Percentiles rank a stretch among this genome's conserved stretches.
phyloP scores from a whole-genome alignment of 2,113 vertebrate species.

The Rynchops niger region DNA sequence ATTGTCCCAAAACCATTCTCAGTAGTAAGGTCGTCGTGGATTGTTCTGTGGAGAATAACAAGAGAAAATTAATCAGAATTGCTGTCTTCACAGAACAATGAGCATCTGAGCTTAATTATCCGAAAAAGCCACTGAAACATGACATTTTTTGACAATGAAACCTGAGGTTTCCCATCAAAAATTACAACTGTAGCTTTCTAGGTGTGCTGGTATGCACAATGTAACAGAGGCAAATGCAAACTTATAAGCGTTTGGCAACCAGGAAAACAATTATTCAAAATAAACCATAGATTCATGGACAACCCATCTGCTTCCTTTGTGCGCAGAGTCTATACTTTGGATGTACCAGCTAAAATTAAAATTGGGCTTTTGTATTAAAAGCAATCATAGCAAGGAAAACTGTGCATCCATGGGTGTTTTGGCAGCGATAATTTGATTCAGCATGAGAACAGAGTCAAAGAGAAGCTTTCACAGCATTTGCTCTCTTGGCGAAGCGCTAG shows the following conservation, averaged over 20 bases:
- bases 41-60: conserved; percentile 84
- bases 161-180: not conserved
- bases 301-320: not conserved
- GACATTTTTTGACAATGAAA: not conserved
- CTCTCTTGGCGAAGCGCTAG: not conserved
- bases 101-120: not conserved
- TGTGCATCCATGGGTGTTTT: rapidly evolving
- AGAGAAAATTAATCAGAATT: not conserved
- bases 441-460: not conserved
- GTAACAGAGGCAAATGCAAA: not conserved
- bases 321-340: not conserved
- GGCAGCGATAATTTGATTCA: not conserved
- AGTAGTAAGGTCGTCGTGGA: conserved; percentile 97
- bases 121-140: not conserved
- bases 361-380: not conserved
- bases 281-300: rapidly evolving
- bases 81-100: not conserved
- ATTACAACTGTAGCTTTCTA: not conserved
- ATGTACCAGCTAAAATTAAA: not conserved
- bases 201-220: not conserved
- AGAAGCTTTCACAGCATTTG: not conserved
- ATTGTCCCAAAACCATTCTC: conserved; percentile 59
- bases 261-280: not conserved
- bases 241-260: not conserved
- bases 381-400: not conserved